Evolutionary conservation across 1,140 invertebrate genomes (phyloP).

Genomic region (Littorina saxatilis): DNA sequence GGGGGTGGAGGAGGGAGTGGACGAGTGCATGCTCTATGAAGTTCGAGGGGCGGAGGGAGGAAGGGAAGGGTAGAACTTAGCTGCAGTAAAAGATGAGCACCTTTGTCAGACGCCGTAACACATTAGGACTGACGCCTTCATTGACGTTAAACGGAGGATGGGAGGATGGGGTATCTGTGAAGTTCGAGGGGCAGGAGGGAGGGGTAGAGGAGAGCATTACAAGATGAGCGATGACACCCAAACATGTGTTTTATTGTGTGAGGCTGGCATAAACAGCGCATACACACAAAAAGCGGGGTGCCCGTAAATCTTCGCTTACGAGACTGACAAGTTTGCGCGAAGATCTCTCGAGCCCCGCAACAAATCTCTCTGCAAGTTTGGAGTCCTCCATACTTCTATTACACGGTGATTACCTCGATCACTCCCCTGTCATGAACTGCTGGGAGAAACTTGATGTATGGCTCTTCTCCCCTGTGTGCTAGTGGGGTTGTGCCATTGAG

Average conservation of each 20-base stretch:
- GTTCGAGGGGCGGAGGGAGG: too few species aligned
- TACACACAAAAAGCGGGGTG: slow-evolving; percentile 4
- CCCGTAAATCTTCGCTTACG: slow-evolving; percentile 23
- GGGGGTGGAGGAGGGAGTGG: background rate
- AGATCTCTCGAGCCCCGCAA: slow-evolving; percentile 12
- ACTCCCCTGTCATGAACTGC: slow-evolving; percentile 24
- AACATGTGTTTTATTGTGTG: slow-evolving; percentile 34
- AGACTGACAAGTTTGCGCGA: slow-evolving; percentile 22
- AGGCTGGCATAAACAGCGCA: slow-evolving; percentile 18
- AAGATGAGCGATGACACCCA: slow-evolving; percentile 1
- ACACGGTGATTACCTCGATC: slow-evolving; percentile 26
- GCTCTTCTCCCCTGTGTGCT: background rate
- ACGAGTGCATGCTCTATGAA: background rate
- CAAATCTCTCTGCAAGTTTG: slow-evolving; percentile 16
- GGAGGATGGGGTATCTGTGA: too few species aligned
- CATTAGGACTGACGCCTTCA: background rate
- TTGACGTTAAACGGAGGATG: background rate
- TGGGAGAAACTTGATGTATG: slow-evolving; percentile 11
- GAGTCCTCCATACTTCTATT: slow-evolving; percentile 26
- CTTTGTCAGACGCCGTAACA: background rate
- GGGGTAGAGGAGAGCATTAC: background rate
- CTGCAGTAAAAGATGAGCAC: background rate
- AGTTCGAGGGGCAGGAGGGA: background rate
- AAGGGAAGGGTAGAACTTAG: background rate
- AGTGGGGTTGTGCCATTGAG: background rate